Conservation (phyloP, 2,797 vertebrate genomes). For the Lacerta viridis region DNA sequence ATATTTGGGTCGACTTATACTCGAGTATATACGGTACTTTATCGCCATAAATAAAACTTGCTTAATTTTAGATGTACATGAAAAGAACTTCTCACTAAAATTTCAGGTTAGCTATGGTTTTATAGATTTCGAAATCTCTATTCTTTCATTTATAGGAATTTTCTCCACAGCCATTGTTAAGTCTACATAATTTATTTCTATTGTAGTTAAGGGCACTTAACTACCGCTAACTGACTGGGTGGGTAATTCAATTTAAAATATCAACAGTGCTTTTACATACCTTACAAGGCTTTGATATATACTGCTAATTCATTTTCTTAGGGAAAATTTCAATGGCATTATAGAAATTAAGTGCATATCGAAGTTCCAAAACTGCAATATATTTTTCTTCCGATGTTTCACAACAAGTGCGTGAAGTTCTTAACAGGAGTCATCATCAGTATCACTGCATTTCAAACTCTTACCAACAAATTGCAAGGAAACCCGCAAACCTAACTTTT, state of each 20-base stretch:
- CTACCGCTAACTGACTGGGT: constrained; percentile 1
- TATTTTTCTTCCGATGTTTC: constrained; percentile 10
- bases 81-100: background rate
- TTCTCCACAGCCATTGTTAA: background rate
- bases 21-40: too few species aligned
- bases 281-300: constrained; percentile 24
- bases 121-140: constrained; percentile 24
- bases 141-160: constrained; percentile 12
- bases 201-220: constrained; percentile 32
- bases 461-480: background rate
- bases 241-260: constrained; percentile 26
- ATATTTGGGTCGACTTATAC: too few species aligned
- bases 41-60: background rate
- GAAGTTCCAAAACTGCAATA: background rate
- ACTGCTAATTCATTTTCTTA: constrained; percentile 31
- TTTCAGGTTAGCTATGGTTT: constrained; percentile 4
- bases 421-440: background rate
- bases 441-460: background rate
- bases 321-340: constrained; percentile 10
- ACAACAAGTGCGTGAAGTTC: background rate
- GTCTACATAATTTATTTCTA: constrained; percentile 2
- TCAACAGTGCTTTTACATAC: constrained; percentile 10
- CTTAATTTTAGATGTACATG: background rate
- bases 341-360: background rate
- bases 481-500: background rate